Evolutionary conservation across 2,888 invertebrate genomes (phyloP).

Genomic region (Petrolisthes cinctipes): DNA sequence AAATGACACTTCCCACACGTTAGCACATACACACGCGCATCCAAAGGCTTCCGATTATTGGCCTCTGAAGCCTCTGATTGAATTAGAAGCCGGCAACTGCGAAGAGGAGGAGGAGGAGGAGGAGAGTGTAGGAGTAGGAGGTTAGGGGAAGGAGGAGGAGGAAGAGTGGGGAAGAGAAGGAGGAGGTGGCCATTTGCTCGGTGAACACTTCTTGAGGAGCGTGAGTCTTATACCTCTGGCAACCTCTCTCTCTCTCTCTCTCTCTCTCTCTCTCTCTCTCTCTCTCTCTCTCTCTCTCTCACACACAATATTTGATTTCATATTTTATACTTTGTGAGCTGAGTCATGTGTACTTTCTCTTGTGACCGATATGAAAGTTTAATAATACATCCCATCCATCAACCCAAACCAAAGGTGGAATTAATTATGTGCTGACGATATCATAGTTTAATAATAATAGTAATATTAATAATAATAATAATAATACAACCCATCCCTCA

Average conservation of each 20-base stretch:
- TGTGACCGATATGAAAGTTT: background rate
- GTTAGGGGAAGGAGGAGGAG: background rate
- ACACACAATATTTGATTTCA: conserved; percentile 53
- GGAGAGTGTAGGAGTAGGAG: too few relatives aligned
- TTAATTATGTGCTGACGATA: too few relatives aligned
- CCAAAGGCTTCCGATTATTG: background rate
- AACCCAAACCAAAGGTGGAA: too few relatives aligned
- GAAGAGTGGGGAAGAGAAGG: background rate
- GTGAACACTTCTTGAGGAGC: conserved; percentile 19
- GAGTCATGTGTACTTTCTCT: background rate
- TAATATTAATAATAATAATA: too few relatives aligned
- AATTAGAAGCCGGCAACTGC: conserved; percentile 13
- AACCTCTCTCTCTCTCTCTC: conserved; percentile 5
- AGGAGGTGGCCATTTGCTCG: conserved; percentile 14
- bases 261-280: background rate
- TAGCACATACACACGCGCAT: too few relatives aligned
- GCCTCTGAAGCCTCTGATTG: conserved; percentile 1
- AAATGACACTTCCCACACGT: background rate
- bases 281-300: conserved; percentile 5
- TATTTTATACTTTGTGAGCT: conserved; percentile 19
- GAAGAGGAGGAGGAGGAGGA: background rate
- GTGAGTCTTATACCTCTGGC: conserved; percentile 51
- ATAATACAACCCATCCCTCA: too few relatives aligned
- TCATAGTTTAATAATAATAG: too few relatives aligned
- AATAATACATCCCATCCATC: too few relatives aligned